Base-by-base conservation (phyloP, 2,888 invertebrate species). In the Eudasyphora cyanicolor region DNA sequence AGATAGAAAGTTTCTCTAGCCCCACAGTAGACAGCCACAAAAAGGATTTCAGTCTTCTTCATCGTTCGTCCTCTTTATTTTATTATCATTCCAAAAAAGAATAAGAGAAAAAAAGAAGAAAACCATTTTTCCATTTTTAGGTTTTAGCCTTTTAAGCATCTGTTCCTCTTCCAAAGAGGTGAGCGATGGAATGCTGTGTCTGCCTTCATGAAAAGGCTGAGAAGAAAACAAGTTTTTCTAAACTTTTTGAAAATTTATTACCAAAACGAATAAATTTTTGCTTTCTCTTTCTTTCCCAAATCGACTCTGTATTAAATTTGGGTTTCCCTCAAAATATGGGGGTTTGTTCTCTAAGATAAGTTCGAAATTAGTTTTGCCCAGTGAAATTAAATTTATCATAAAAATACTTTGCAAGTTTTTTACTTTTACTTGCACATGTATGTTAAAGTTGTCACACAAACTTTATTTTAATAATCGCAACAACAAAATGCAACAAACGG, bases 231-330 rank as follows among this genome's bases (percentile, higher is more conserved):
- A 67, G 42, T 67, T 67, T 42, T 38, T 38, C 29, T 10, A 42
- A 67, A 67, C 42, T 67, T 67, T 67, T n/a, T n/a, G 7, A 4
- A 24, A 67, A 67, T 67, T 67, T 67, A 67, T 67, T 67, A n/a
- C 67, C 42, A 67, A n/a, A 67, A 67, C 42, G 67, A 67, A 67
- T 67, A 67, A 12, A 21, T 42, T 38, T 42, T 42, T 27, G 2
- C 27, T 60, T n/a, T 60, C 14, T 0, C 32, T 32, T 4, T 45
- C 45, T n/a, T n/a, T n/a, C n/a, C n/a, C n/a, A n/a, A n/a, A n/a
- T n/a, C 19, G 49, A 5, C 49, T 38, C 6, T 38, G 5, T 49
- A 49, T 49, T 19, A 17, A 19, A 4, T 49, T 17, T 8, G 49
- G 49, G 19, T 49, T 10, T 49, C 10, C 38, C 10, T 49, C 49